A percentile compares a stretch with the other conserved stretches of the same genome.
These are phyloP conservation scores for Chloroceryle amazona DNA, from an alignment of 2,797 vertebrate genomes.

Conservation along the genomic window DNA sequence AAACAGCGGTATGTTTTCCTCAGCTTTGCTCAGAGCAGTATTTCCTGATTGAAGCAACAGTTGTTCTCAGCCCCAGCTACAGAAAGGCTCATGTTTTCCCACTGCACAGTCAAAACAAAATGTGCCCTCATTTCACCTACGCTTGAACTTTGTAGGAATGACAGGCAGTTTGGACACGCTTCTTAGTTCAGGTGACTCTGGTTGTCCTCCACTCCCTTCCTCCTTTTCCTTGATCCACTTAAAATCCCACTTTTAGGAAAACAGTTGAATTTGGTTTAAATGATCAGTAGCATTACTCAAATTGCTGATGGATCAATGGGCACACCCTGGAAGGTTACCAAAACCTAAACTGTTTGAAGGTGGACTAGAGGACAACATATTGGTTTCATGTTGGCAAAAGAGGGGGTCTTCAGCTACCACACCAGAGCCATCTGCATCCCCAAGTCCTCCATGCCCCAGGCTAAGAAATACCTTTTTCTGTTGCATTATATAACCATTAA, in stretches of 20 bases:
- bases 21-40: neutral
- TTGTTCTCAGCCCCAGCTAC: neutral
- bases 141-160: neutral
- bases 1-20: neutral
- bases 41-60: neutral
- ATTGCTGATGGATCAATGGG: neutral
- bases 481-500: neutral
- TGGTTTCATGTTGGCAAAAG: neutral
- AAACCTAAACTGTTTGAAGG: neutral
- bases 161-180: neutral
- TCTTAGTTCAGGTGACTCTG: neutral
- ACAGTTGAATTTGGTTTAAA: neutral
- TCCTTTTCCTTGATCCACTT: neutral
- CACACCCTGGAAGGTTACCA: neutral
- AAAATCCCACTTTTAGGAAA: neutral
- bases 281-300: neutral
- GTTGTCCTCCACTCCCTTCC: neutral
- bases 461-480: neutral
- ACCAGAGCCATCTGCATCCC: neutral
- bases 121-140: neutral
- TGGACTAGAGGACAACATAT: neutral
- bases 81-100: neutral
- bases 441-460: neutral
- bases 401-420: neutral
- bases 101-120: neutral